Conservation (phyloP, 2,113 vertebrate genomes). For the Marcusenius ussheri region DNA sequence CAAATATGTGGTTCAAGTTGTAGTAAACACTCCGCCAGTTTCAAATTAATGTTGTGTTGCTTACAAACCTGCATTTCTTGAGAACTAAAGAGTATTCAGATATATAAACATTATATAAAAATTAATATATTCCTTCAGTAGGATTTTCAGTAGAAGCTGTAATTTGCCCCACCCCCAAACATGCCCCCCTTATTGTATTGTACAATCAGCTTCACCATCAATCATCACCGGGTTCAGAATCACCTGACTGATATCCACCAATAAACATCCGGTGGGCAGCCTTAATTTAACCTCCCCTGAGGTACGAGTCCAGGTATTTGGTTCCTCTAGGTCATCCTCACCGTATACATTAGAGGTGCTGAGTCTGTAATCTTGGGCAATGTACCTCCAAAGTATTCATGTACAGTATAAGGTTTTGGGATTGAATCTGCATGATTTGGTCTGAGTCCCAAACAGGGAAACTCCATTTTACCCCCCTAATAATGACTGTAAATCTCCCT, state of each 20-base stretch:
- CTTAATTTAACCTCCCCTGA: neutral
- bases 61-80: neutral
- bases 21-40: neutral
- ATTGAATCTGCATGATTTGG: neutral
- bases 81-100: neutral
- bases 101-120: too few relatives aligned
- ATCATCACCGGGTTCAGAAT: neutral
- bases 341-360: neutral
- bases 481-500: neutral
- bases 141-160: neutral
- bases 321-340: neutral
- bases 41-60: neutral
- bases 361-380: neutral
- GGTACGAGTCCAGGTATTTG: neutral
- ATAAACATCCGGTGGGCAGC: neutral
- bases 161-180: neutral
- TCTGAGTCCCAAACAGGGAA: neutral
- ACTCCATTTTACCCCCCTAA: neutral
- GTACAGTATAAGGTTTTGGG: neutral
- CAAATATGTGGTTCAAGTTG: neutral
- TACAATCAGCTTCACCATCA: neutral
- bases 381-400: neutral
- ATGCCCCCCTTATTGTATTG: neutral
- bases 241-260: neutral
- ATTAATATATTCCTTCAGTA: neutral